Percentiles rank a stretch among this genome's conserved stretches.
Conservation (phyloP, 1,140 invertebrate species). For the Drosophila pseudoananassae region DNA sequence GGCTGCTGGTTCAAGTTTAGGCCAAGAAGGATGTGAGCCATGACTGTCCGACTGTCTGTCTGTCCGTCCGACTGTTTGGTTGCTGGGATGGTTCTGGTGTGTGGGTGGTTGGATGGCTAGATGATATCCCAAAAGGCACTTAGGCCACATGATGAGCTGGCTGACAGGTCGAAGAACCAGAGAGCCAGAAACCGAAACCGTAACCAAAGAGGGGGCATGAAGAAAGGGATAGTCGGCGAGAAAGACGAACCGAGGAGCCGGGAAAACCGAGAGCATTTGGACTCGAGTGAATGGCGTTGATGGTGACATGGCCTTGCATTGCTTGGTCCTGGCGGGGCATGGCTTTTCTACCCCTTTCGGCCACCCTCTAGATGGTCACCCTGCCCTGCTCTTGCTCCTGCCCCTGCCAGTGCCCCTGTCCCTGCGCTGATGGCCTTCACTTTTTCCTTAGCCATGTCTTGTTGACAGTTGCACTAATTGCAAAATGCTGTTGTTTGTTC, state of each 20-base stretch:
- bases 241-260: background rate
- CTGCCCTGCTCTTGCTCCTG: background rate
- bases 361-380: background rate
- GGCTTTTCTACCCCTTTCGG: background rate
- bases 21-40: slow-evolving; percentile 3
- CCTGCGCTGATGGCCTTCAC: background rate
- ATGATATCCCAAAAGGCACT: slow-evolving; percentile 42
- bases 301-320: slow-evolving; percentile 63
- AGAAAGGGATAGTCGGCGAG: background rate
- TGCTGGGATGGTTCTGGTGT: background rate
- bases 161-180: slow-evolving; percentile 46
- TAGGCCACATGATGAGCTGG: slow-evolving; percentile 60
- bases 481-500: slow-evolving; percentile 76
- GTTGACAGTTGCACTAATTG: slow-evolving; percentile 81
- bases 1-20: slow-evolving; percentile 13
- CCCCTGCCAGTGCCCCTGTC: too few relatives aligned
- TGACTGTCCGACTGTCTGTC: background rate
- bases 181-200: slow-evolving; percentile 9
- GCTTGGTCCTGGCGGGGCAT: slow-evolving; percentile 41
- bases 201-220: background rate
- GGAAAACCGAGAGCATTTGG: background rate
- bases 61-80: background rate
- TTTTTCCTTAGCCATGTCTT: slow-evolving; percentile 32
- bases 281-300: slow-evolving; percentile 56
- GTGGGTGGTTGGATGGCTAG: slow-evolving; percentile 1